Conservation (phyloP, 2,797 vertebrate genomes). For the Coregonus sp. region DNA sequence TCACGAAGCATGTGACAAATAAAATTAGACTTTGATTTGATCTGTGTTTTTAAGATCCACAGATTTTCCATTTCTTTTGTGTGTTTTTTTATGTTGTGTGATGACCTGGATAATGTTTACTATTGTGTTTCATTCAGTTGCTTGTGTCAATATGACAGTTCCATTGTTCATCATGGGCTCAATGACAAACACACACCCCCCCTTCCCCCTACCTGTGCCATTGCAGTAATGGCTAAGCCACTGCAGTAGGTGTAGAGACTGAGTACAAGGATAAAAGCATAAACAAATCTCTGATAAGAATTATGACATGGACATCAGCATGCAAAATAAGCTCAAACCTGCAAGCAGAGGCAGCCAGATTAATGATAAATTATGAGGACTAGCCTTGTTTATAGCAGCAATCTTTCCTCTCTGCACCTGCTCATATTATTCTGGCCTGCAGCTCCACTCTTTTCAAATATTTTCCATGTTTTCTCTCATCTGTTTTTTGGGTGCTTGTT, state of each 20-base stretch:
- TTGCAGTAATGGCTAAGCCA: constrained; percentile 66
- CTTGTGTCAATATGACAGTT: constrained; percentile 51
- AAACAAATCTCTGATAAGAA: constrained; percentile 83
- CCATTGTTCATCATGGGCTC: constrained; percentile 49
- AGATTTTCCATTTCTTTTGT: neutral
- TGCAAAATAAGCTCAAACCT: constrained; percentile 78
- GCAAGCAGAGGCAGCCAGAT: constrained; percentile 75
- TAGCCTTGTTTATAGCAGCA: constrained; percentile 79
- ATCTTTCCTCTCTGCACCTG: constrained; percentile 80
- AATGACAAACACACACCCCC: constrained; percentile 32
- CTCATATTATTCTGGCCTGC: constrained; percentile 80
- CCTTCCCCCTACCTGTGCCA: constrained; percentile 27
- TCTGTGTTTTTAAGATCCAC: too few species aligned
- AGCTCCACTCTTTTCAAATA: constrained; percentile 30
- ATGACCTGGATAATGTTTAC: constrained; percentile 5
- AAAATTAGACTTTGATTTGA: neutral
- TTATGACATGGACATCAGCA: constrained; percentile 83
- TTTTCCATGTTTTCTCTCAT: constrained; percentile 25
- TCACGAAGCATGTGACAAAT: too few species aligned
- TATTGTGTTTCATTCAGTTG: constrained; percentile 36
- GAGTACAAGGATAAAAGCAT: constrained; percentile 80
- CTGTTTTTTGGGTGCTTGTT: constrained; percentile 66
- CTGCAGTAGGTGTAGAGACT: constrained; percentile 69
- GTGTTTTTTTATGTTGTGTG: constrained; percentile 5
- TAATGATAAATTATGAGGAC: constrained; percentile 84